A percentile compares a stretch with the other conserved stretches of the same genome.
Conservation (phyloP, 2,113 vertebrate species). For the Paradisaea rubra region DNA sequence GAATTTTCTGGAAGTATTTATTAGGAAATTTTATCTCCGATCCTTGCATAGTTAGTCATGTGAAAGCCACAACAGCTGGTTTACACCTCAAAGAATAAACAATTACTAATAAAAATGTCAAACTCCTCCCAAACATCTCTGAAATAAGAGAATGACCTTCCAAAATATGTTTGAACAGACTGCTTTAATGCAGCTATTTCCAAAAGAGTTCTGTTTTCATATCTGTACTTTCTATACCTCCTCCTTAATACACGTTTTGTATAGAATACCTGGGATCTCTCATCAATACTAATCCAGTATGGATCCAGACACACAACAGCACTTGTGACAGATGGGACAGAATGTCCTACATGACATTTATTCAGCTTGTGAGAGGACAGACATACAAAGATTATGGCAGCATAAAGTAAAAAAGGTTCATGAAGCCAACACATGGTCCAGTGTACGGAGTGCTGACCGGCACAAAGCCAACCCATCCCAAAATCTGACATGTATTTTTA, state of each 20-base stretch:
- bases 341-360: constrained; percentile 1
- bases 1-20: background rate
- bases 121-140: background rate
- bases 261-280: background rate
- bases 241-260: background rate
- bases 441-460: background rate
- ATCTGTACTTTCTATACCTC: background rate
- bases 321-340: constrained; percentile 4
- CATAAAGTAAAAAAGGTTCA: background rate
- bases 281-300: background rate
- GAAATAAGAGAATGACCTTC: background rate
- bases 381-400: background rate
- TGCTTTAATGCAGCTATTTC: background rate
- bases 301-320: background rate
- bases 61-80: constrained; percentile 3
- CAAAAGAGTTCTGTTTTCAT: background rate
- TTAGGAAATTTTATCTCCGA: background rate
- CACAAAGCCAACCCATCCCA: background rate
- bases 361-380: constrained; percentile 2
- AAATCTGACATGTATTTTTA: background rate
- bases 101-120: constrained; percentile 1
- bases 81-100: constrained; percentile 7
- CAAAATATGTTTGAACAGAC: background rate
- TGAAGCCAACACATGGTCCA: background rate
- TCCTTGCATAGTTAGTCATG: background rate